Evolutionary conservation across 2,888 invertebrate species (phyloP).

Genomic region (Seira sanloemensis): DNA sequence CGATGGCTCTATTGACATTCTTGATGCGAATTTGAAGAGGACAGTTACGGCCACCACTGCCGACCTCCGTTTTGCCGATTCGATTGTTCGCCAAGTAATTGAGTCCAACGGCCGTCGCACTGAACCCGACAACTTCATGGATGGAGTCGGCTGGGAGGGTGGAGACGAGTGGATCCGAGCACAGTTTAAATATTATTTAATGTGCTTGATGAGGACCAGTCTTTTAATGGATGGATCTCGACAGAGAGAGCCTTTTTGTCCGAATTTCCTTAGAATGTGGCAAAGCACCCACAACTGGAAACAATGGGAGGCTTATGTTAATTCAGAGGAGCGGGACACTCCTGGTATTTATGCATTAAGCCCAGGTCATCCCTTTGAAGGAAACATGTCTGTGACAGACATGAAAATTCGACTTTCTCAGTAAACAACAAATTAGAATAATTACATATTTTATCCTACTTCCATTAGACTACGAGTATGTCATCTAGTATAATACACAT

Average conservation of each 20-base stretch:
- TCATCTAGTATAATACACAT: too few species aligned
- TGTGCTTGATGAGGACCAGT: conserved; percentile 88
- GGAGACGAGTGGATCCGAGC: conserved; percentile 97
- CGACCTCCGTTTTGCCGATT: conserved; percentile 96
- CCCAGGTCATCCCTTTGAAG: conserved; percentile 94
- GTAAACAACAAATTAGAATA: conserved; percentile 80
- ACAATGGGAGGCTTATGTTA: conserved; percentile 85
- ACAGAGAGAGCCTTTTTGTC: conserved; percentile 87
- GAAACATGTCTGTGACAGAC: conserved; percentile 94
- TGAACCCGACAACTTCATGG: conserved; percentile 82
- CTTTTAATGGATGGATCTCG: conserved; percentile 79
- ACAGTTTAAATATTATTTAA: conserved; percentile 77
- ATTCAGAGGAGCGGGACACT: conserved; percentile 76
- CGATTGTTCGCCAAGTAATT: conserved; percentile 86
- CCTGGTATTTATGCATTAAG: conserved; percentile 80
- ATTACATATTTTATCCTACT: too few species aligned
- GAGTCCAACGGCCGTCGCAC: conserved; percentile 76
- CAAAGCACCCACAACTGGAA: conserved; percentile 92
- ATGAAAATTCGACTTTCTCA: conserved; percentile 94
- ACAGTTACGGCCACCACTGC: conserved; percentile 94
- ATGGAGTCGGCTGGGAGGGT: conserved; percentile 90
- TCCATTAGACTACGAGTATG: too few species aligned
- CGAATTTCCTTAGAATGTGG: conserved; percentile 88
- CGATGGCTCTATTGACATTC: conserved; percentile 88
- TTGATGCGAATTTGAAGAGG: conserved; percentile 86